Evolutionary conservation across 2,888 invertebrate species (phyloP), one percentile per base, ranked within the genome.

Genomic region (Fragum whitleyi): DNA sequence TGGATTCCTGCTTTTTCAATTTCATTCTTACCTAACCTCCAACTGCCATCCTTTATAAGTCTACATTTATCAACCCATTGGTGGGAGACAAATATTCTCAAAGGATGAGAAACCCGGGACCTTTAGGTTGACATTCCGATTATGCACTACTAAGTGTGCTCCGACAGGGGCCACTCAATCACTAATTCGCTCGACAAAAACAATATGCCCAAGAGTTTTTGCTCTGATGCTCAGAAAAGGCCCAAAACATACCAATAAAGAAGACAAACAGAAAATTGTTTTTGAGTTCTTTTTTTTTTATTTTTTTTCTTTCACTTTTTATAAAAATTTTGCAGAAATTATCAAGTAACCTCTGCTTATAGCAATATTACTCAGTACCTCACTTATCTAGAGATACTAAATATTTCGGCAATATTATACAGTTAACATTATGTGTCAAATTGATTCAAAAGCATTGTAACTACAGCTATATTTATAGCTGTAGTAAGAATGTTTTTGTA

Each of bases 331-430:
- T 62, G 36, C 32, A 32, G 36, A 36, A 62, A 62, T 36, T 62
- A 16, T 71, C 71, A 71, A 32, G 28, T 57, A 72, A 80, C 73
- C 76, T 76, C 80, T 80, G 80, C 73, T 80, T 76, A 76, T 74
- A 53, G 47, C 59, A 59, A 73, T 77, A 74, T 77, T 77, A 74
- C 77, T 55, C 80, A 73, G n/a, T 21, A 75, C 76, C 47, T 5
- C 47, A 2, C 47, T 47, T 19, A 9, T 47, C 5, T 3, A 14
- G 47, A 47, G 47, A 47, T 47, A n/a, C 47, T 47, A 2, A 3
- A 74, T 71, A 72, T 42, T 47, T 36, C 47, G 67, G 42, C 67
- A 67, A 47, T 47, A 47, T 19, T 47, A 19, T 14, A 47, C 5
- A 47, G 47, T 47, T 9, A 19, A 19, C 14, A 47, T 47, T 47